Conservation (phyloP, 2,113 vertebrate species). For the Clarias batrachus region DNA sequence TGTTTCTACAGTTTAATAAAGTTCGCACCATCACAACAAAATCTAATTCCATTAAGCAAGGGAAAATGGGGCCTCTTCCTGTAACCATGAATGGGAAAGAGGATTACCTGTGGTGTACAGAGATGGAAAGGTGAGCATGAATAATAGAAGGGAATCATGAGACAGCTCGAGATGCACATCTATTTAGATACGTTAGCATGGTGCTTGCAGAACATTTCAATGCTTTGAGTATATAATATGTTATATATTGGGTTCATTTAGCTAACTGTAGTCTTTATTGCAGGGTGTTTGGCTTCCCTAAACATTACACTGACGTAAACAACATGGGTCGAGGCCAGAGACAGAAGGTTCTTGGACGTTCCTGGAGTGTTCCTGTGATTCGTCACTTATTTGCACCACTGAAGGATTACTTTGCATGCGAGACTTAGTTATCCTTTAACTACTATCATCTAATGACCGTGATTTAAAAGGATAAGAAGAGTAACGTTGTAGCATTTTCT, state of each 20-base stretch:
- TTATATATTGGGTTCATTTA: neutral
- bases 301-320: slow-evolving; percentile 89
- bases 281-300: slow-evolving; percentile 94
- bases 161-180: neutral
- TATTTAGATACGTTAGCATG: neutral
- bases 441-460: slow-evolving; percentile 3
- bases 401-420: slow-evolving; percentile 94
- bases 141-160: neutral
- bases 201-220: neutral
- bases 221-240: too few species aligned
- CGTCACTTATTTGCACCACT: slow-evolving; percentile 90
- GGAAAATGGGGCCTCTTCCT: slow-evolving; percentile 80
- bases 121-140: slow-evolving; percentile 78
- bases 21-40: slow-evolving; percentile 88
- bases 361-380: slow-evolving; percentile 93
- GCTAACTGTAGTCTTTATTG: slow-evolving; percentile 1
- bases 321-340: slow-evolving; percentile 80
- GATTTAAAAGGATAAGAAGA: neutral
- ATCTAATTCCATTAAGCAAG: slow-evolving; percentile 82
- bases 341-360: slow-evolving; percentile 85
- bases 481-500: neutral
- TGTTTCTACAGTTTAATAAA: slow-evolving; percentile 79
- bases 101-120: slow-evolving; percentile 86
- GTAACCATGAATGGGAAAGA: slow-evolving; percentile 87
- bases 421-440: slow-evolving; percentile 61